Base-by-base conservation (phyloP, 2,797 vertebrate species). In the Pempheris klunzingeri region DNA sequence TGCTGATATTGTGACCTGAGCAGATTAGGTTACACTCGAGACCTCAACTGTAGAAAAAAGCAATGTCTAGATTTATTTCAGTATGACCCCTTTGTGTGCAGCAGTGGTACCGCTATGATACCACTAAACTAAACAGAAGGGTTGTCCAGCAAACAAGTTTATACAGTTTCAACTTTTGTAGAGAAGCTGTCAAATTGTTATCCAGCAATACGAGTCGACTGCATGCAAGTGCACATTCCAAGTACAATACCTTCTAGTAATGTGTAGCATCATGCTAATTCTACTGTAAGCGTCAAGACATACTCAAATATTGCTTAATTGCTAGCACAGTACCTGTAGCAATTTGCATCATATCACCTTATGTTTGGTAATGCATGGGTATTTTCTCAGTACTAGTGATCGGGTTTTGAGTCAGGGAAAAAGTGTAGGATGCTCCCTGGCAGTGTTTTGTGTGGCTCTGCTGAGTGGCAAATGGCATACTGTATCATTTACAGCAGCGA, bases 401-500 rank as follows among this genome's bases (percentile, higher is more conserved):
- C n/a, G n/a, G n/a, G n/a, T n/a, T n/a, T n/a, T n/a, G n/a, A n/a
- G n/a, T n/a, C 13, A 17, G 20, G 14, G 26, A 52, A 58, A n/a
- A 44, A 34, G 36, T n/a, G 18, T 15, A 3, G 20, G 5, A 24
- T 39, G 39, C 44, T 54, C 22, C 47, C 7, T 54, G 47, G 22
- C 59, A 61, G 54, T 55, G 15, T 39, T 46, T 22, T 61, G 7
- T 30, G 46, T 65, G 24, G n/a, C n/a, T 30, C 46, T 22, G 52
- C 41, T 41, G n/a, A n/a, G 4, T 53, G 11, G 7, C 24, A n/a
- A n/a, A n/a, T n/a, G n/a, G 4, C 30, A 54, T 17, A 12, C 10
- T 54, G 44, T 70, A 71, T 77, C 12, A 62, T 78, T 81, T 86
- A 66, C 43, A 74, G 44, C 32, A 62, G 60, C 15, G n/a, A 49